Base-by-base conservation (phyloP, 1,140 invertebrate species). In the Panulirus ornatus region DNA sequence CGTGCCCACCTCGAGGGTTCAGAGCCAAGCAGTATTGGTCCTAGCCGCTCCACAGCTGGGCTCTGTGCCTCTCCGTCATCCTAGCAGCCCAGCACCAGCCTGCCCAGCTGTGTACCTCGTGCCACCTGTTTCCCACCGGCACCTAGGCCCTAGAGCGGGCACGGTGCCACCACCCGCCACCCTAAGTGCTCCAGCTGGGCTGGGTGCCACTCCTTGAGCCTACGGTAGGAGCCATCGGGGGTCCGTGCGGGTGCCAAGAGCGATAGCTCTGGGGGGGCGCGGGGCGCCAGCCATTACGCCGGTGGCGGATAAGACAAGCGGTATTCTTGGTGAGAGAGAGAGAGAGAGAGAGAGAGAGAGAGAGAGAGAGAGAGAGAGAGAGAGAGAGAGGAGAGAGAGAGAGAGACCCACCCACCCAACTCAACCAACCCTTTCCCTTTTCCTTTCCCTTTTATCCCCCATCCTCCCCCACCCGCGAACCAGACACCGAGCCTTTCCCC, bases 341-440 rank as follows among this genome's bases (percentile, higher is more conserved):
- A 30, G 78, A 54, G 78, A 58, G 78, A 81, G 47, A 81, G 44
- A 81, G 44, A 82, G 30, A 58, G 78, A 79, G 78, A 82, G 78
- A 81, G 44, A 81, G 76, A 38, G 76, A 51, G 44, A 38, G 36
- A 51, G 44, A 51, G 36, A 51, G 44, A 51, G 16, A 42, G 40
- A n/a, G 75, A 78, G 36, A 36, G 70, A 73, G n/a, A 75, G 71
- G 36, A 42, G 42, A 30, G 42, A n/a, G 30, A 38, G 36, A 16
- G 9, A n/a, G n/a, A n/a, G n/a, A n/a, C n/a, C n/a, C n/a, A n/a
- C n/a, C n/a, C n/a, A n/a, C 19, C 19, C 58, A 27, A 22, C 27
- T 63, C n/a, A 22, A 22, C 19, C 6, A 63, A 63, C 66, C 66
- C 14, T 0, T 70, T 34, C n/a, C 19, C 66, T n/a, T 16, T 34